Evolutionary conservation across 2,113 vertebrate species (phyloP).

Genomic region (Gymnogyps californianus): DNA sequence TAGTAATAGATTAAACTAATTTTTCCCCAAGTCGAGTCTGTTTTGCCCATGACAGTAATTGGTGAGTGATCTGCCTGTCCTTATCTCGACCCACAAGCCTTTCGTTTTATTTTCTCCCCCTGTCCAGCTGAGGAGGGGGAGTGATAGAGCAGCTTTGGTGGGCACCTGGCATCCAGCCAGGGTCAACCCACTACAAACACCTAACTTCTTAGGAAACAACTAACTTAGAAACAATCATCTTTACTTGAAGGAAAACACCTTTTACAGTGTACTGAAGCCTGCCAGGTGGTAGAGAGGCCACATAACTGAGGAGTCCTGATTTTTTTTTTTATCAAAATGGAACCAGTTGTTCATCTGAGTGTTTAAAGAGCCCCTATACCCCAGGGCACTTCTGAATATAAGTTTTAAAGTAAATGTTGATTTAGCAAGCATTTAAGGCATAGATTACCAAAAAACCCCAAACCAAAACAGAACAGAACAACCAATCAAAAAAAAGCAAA

Average conservation of each 20-base stretch:
- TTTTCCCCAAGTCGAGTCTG: too few relatives aligned
- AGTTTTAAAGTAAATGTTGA: background rate
- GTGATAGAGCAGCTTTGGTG: too few relatives aligned
- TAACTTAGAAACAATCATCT: background rate
- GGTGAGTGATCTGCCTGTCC: too few relatives aligned
- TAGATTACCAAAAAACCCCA: background rate
- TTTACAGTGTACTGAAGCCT: background rate
- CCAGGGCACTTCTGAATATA: background rate
- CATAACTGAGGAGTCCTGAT: fast-evolving
- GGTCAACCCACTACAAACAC: too few relatives aligned
- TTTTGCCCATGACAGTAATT: too few relatives aligned
- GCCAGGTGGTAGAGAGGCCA: background rate
- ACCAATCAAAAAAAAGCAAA: background rate
- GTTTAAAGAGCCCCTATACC: background rate
- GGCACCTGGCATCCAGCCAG: too few relatives aligned
- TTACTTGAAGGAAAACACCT: background rate
- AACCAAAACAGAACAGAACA: background rate
- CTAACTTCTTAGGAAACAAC: background rate
- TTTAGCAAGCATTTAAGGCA: background rate
- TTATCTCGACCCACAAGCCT: too few relatives aligned
- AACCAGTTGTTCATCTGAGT: background rate
- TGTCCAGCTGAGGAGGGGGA: too few relatives aligned
- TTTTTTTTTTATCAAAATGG: background rate
- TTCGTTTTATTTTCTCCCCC: too few relatives aligned
- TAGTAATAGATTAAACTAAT: too few relatives aligned